A percentile compares a stretch with the other conserved stretches of the same genome.
phyloP scores from a whole-genome alignment of 92 coral and sea anemone species.

The Phenganax marumi region DNA sequence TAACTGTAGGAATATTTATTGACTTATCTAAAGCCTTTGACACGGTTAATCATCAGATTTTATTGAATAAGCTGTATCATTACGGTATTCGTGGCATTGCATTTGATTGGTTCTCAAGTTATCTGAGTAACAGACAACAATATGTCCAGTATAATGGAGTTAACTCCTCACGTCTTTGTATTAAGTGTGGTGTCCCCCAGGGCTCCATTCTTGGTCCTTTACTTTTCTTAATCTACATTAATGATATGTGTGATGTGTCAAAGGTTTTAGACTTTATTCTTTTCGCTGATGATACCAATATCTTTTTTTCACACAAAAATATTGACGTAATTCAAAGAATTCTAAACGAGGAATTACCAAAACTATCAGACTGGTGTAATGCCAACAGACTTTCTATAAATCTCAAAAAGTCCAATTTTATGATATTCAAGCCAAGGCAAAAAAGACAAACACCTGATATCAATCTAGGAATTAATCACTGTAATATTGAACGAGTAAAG shows the following conservation, averaged over 20 bases:
- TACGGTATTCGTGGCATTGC: constrained; percentile 37
- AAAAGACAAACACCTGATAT: not conserved
- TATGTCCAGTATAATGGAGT: constrained; percentile 29
- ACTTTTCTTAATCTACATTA: constrained; percentile 16
- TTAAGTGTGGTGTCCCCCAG: constrained; percentile 28
- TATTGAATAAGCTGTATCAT: constrained; percentile 6
- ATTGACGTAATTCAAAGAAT: not conserved
- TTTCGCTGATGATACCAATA: constrained; percentile 29
- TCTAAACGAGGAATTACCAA: not conserved
- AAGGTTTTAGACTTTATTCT: not conserved
- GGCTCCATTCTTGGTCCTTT: constrained; percentile 7
- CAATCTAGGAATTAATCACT: not conserved
- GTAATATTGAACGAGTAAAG: not conserved
- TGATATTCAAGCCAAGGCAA: not conserved
- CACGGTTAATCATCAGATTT: constrained; percentile 28
- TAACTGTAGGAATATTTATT: constrained; percentile 35
- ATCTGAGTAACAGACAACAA: constrained; percentile 21
- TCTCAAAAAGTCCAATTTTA: not conserved
- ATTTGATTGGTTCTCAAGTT: constrained; percentile 28
- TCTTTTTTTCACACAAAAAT: not conserved
- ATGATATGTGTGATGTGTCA: constrained; percentile 9
- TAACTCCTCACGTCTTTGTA: not conserved
- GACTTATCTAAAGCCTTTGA: constrained; percentile 37
- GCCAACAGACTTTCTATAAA: not conserved
- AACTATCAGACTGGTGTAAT: not conserved